Conservation (phyloP, 2,888 invertebrate genomes). For the Shargacucullia verbasci region DNA sequence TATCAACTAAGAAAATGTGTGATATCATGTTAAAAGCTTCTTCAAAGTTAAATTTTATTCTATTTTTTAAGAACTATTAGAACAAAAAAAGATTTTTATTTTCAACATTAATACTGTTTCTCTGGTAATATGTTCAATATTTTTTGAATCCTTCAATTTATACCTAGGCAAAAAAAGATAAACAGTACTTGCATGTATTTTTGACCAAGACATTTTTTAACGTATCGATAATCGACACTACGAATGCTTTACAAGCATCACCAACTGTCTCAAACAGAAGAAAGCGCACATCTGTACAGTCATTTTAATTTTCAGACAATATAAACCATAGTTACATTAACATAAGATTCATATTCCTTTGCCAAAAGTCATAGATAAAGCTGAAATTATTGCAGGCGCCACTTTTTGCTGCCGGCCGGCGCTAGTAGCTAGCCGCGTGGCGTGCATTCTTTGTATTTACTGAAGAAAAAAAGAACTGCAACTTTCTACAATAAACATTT, state of each 20-base stretch:
- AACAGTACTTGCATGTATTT: too few relatives aligned
- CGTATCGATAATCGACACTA: constrained; percentile 53
- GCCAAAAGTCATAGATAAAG: constrained; percentile 41
- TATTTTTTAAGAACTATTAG: too few relatives aligned
- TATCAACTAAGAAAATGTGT: too few relatives aligned
- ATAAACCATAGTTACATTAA: accelerated
- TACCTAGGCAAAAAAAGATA: too few relatives aligned
- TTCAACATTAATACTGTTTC: too few relatives aligned
- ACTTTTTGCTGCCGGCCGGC: constrained; percentile 66
- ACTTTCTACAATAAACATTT: constrained; percentile 60
- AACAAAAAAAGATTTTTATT: too few relatives aligned
- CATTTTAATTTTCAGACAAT: constrained; percentile 3
- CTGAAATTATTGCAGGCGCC: constrained; percentile 56
- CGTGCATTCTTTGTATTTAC: constrained; percentile 67
- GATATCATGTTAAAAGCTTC: too few relatives aligned
- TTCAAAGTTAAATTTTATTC: too few relatives aligned
- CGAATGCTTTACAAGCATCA: constrained; percentile 8
- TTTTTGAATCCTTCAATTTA: too few relatives aligned
- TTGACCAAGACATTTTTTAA: background rate
- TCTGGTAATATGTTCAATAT: too few relatives aligned
- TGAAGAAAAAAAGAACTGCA: constrained; percentile 50
- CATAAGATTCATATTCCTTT: constrained; percentile 21
- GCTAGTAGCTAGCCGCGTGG: constrained; percentile 63
- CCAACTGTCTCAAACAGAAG: constrained; percentile 22
- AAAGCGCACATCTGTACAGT: constrained; percentile 34